Percentiles rank a stretch among this genome's conserved stretches.
Evolutionary conservation across 2,888 invertebrate genomes (phyloP).

Genomic region (Eupithecia abbreviata): DNA sequence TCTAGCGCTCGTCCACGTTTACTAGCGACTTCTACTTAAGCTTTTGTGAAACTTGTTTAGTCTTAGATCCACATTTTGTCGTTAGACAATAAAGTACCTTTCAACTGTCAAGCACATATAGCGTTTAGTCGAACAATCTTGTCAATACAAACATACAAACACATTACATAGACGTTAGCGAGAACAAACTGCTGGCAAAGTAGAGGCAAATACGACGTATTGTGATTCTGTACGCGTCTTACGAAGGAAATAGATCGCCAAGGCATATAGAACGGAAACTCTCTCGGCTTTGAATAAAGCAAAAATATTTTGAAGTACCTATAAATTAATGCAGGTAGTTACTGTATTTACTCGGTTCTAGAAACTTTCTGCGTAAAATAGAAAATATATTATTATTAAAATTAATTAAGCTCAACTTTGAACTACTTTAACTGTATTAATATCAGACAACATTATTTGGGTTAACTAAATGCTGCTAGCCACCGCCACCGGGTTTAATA

Average conservation of each 20-base stretch:
- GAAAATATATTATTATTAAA: not conserved
- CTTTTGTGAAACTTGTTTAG: no score
- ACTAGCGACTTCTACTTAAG: no score
- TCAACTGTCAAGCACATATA: not conserved
- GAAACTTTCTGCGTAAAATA: not conserved
- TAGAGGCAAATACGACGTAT: constrained; percentile 50
- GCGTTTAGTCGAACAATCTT: not conserved
- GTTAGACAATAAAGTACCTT: not conserved
- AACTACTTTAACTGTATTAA: not conserved
- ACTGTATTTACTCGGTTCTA: no score
- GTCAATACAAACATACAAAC: constrained; percentile 19
- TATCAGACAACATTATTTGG: not conserved
- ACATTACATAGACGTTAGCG: constrained; percentile 18
- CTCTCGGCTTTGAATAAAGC: not conserved
- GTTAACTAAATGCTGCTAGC: not conserved
- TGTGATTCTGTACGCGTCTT: constrained; percentile 51
- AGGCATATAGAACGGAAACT: constrained; percentile 18
- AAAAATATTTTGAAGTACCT: not conserved
- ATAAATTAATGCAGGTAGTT: no score
- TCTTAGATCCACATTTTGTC: no score
- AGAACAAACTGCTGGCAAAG: constrained; percentile 27
- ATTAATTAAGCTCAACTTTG: not conserved
- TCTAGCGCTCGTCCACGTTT: no score
- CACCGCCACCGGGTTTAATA: not conserved
- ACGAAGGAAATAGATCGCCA: not conserved